These are phyloP conservation scores for Timema cristinae DNA, from an alignment of 2,888 invertebrate species.

Conservation along the genomic window DNA sequence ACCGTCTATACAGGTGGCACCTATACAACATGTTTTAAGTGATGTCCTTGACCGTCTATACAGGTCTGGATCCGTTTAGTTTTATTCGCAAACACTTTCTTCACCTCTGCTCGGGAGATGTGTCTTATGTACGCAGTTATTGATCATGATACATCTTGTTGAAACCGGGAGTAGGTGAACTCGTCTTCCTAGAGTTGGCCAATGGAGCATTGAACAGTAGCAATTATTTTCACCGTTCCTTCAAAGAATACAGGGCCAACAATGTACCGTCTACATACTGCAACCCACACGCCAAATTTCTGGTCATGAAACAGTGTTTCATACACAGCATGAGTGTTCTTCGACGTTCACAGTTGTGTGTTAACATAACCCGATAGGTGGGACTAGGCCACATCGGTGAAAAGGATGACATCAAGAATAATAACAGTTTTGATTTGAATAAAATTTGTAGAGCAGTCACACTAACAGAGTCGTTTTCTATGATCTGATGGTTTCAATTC, in stretches of 20 bases:
- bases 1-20: too few species aligned
- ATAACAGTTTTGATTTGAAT: background rate
- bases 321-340: background rate
- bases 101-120: background rate
- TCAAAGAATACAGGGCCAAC: conserved; percentile 1
- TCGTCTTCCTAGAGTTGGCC: too few species aligned
- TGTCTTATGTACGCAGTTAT: background rate
- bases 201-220: background rate
- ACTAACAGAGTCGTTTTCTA: background rate
- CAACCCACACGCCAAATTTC: too few species aligned
- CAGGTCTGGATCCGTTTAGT: background rate
- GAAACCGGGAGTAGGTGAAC: background rate
- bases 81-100: background rate
- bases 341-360: background rate
- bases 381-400: too few species aligned
- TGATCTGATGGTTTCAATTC: too few species aligned
- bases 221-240: background rate
- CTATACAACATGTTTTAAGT: too few species aligned
- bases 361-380: background rate
- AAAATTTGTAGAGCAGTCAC: background rate
- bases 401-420: background rate
- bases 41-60: background rate
- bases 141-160: background rate
- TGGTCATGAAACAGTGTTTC: too few species aligned
- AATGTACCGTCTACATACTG: too few species aligned